phyloP scores from a whole-genome alignment of 1,140 invertebrate species.

The Latrodectus geometricus region DNA sequence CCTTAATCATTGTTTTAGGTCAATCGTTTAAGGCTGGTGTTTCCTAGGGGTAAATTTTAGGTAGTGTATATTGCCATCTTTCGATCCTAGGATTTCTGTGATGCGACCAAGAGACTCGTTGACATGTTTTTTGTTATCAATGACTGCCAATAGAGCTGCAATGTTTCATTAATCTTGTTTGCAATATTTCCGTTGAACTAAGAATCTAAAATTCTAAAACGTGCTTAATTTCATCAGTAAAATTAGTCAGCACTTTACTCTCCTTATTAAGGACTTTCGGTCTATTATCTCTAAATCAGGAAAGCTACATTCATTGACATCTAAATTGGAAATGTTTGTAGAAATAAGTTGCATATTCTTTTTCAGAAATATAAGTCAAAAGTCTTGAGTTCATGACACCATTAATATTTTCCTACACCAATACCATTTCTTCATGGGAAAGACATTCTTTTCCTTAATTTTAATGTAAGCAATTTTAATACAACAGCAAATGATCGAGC shows the following conservation, averaged over 20 bases:
- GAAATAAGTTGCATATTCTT: neutral
- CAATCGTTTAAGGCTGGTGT: too few species aligned
- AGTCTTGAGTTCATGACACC: too few species aligned
- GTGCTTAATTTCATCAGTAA: constrained; percentile 16
- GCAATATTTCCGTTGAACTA: too few species aligned
- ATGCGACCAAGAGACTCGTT: too few species aligned
- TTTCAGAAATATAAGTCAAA: constrained; percentile 42
- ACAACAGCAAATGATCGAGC: neutral
- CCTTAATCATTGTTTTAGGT: too few species aligned
- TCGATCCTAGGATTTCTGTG: too few species aligned
- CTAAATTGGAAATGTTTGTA: constrained; percentile 1
- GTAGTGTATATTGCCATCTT: too few species aligned
- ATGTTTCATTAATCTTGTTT: too few species aligned
- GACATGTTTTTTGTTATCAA: too few species aligned
- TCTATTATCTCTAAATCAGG: neutral
- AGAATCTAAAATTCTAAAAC: constrained; percentile 28
- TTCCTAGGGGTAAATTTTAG: too few species aligned
- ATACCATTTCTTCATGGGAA: constrained; percentile 23
- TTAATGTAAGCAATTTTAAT: constrained; percentile 36
- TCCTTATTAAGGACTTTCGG: constrained; percentile 6
- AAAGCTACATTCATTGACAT: neutral
- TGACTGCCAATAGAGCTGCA: too few species aligned
- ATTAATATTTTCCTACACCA: neutral
- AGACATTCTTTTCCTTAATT: constrained; percentile 9
- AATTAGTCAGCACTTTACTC: neutral